A percentile compares a stretch with the other conserved stretches of the same genome.
Evolutionary conservation across 92 coral and sea anemone species (phyloP).

Genomic region (Paragorgia papillata): DNA sequence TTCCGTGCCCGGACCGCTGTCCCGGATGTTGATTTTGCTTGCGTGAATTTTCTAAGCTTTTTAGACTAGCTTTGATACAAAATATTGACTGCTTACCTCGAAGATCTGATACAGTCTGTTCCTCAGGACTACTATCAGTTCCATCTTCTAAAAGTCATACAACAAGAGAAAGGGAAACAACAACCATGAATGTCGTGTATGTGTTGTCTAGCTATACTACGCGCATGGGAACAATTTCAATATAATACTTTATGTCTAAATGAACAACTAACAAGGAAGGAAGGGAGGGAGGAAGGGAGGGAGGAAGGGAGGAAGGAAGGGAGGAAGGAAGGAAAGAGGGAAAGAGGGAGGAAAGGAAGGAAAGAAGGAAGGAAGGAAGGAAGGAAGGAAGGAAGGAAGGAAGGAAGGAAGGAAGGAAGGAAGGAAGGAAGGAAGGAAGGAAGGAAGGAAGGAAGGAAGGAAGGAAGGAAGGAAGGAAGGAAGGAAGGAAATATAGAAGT

Average conservation of each 20-base stretch:
- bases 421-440: constrained; percentile 1
- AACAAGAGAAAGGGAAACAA: background rate
- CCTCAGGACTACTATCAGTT: background rate
- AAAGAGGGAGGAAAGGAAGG: background rate
- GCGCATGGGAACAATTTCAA: no score
- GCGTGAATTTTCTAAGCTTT: no score
- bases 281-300: background rate
- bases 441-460: constrained; percentile 22
- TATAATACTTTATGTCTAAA: no score
- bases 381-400: background rate
- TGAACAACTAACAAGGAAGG: constrained; percentile 25
- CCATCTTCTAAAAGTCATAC: constrained; percentile 7
- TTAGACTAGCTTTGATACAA: no score
- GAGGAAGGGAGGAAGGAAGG: constrained; percentile 1
- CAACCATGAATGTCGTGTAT: no score
- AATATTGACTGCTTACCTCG: constrained; percentile 31
- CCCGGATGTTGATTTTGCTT: no score
- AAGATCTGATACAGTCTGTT: constrained; percentile 14
- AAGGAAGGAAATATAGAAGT: background rate
- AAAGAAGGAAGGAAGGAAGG: background rate
- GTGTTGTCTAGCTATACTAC: background rate
- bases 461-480: constrained; percentile 12
- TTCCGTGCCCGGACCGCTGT: no score
- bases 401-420: constrained; percentile 12
- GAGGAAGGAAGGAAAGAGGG: background rate